These are phyloP conservation scores for Panagrolaimus sp. DNA, from an alignment of 1,140 invertebrate species.

Conservation along the genomic window DNA sequence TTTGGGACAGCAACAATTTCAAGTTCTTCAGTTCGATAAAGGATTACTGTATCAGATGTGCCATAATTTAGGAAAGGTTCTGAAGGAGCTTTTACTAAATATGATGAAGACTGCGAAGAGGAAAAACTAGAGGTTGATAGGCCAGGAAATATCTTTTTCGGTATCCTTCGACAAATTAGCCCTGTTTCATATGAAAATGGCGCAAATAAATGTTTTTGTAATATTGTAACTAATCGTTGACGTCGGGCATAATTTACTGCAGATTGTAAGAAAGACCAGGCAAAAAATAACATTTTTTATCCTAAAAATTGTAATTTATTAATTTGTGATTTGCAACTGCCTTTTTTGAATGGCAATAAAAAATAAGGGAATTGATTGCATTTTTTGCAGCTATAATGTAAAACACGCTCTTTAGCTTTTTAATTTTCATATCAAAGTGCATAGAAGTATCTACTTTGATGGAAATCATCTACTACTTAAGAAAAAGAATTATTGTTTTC, in stretches of 20 bases:
- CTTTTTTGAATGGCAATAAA: no score
- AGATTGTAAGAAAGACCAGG: neutral
- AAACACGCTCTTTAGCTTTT: no score
- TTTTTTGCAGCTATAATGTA: no score
- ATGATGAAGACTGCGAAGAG: neutral
- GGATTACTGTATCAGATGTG: neutral
- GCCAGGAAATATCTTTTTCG: neutral
- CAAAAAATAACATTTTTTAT: neutral
- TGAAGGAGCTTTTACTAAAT: neutral
- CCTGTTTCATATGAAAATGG: neutral
- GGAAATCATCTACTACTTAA: no score
- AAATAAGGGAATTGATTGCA: no score
- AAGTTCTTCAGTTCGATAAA: neutral
- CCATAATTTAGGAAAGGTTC: conserved; percentile 7
- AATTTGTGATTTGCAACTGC: no score
- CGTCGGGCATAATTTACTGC: conserved; percentile 6
- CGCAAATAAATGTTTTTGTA: neutral
- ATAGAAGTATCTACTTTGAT: no score
- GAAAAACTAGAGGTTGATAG: no score
- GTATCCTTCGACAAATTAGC: neutral
- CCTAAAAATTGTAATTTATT: no score
- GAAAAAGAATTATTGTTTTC: no score
- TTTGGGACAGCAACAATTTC: conserved; percentile 9
- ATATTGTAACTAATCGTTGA: neutral
- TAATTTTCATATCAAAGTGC: no score